Base-by-base conservation (phyloP, 2,888 invertebrate genomes). In the Therioaphis trifolii region DNA sequence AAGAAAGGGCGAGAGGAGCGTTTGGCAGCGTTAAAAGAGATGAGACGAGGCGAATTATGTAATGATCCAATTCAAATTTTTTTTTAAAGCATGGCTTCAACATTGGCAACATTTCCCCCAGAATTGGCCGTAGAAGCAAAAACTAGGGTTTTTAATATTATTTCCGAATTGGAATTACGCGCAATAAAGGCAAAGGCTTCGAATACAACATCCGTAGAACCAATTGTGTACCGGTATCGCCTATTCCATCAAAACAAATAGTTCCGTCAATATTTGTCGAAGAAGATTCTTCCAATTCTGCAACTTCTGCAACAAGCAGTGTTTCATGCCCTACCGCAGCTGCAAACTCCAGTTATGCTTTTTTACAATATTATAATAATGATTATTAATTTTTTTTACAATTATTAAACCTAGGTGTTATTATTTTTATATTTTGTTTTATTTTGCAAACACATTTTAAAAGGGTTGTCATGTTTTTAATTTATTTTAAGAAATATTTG, bases 141-240 rank as follows among this genome's bases (percentile, higher is more conserved):
- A 68, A 68, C 12, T 40, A n/a, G 68, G 43, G 43, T 68, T 4
- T 12, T 21, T 24, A 43, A 69, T 69, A 69, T 69, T 43, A 21
- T 69, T 21, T 69, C 43, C 3, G 69, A 69, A 69, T 24, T 69
- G 69, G 69, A 69, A 69, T 24, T 69, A 69, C 43, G 43, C 14
- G 69, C 69, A 43, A 21, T 68, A 43, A 12, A 12, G 3, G 21
- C 69, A 69, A 69, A 69, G 3, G 24, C 43, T 43, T 43, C 52
- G n/a, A 4, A 52, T 52, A 52, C 52, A 52, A n/a, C 52, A 52
- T 52, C 52, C n/a, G 52, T 52, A 2, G 18, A 52, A 52, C 18
- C 52, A 52, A 52, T 52, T 18, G 18, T n/a, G n/a, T n/a, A 52
- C n/a, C 52, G 52, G 52, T 7, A 52, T 52, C 52, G 7, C n/a